Conservation (phyloP, 2,113 vertebrate genomes). For the Istiophorus platypterus region DNA sequence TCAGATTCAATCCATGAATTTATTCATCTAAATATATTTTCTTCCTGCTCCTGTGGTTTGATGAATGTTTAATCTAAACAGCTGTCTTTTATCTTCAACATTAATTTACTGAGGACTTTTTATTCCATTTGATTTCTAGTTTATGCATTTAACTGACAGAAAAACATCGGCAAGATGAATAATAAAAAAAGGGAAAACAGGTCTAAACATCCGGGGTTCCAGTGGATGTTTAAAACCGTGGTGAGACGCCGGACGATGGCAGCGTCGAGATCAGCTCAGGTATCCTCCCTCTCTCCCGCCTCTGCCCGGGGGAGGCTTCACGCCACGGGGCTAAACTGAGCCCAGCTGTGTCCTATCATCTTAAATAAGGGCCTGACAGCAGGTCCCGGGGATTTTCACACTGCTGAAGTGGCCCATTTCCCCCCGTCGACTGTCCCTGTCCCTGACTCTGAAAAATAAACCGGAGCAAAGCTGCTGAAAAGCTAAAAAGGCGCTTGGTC, state of each 20-base stretch:
- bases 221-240: background rate
- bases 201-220: too few relatives aligned
- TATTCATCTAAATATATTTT: too few relatives aligned
- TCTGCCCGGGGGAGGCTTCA: background rate
- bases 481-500: conserved; percentile 27
- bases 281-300: background rate
- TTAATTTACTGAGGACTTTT: too few relatives aligned
- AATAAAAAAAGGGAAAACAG: too few relatives aligned
- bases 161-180: too few relatives aligned
- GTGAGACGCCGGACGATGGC: conserved; percentile 6
- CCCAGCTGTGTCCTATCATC: conserved; percentile 20
- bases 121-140: too few relatives aligned
- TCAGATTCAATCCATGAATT: too few relatives aligned
- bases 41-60: too few relatives aligned
- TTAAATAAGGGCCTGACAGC: conserved; percentile 45
- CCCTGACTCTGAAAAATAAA: background rate
- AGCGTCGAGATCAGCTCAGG: background rate
- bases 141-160: too few relatives aligned
- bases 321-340: background rate
- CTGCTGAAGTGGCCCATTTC: conserved; percentile 16
- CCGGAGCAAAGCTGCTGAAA: background rate
- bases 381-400: conserved; percentile 24
- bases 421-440: background rate
- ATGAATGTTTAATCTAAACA: too few relatives aligned
- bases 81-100: too few relatives aligned